A percentile compares a stretch with the other conserved stretches of the same genome.
Evolutionary conservation across 2,888 invertebrate species (phyloP).

Genomic region (Phragmatobia fuliginosa): DNA sequence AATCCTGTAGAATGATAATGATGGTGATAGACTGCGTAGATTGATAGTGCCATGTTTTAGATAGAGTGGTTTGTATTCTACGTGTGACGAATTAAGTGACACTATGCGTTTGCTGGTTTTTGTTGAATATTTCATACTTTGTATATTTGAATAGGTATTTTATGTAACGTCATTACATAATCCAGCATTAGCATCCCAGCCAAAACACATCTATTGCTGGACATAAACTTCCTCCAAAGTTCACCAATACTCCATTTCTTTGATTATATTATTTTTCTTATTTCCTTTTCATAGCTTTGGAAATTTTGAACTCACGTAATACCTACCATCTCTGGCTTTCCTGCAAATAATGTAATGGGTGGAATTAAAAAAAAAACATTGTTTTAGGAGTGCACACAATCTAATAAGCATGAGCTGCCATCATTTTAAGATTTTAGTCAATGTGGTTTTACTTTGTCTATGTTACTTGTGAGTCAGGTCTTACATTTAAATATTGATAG

Average conservation of each 20-base stretch:
- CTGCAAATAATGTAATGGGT: not conserved
- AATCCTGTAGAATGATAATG: slow-evolving; percentile 15
- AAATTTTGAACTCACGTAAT: not conserved
- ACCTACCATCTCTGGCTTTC: not conserved
- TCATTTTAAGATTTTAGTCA: too few species aligned
- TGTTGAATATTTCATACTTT: not conserved
- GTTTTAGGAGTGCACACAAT: too few species aligned
- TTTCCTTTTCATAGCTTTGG: not conserved
- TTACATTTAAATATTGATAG: too few species aligned
- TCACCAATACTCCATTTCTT: too few species aligned
- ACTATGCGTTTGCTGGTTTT: not conserved
- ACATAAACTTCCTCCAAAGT: too few species aligned
- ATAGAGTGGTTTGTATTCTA: not conserved
- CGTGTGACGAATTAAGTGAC: not conserved
- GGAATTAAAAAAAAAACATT: not conserved
- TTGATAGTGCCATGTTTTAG: not conserved
- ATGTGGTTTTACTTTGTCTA: not conserved
- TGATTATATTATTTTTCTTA: too few species aligned
- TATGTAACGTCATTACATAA: too few species aligned
- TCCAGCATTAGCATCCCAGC: too few species aligned
- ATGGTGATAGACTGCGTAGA: not conserved
- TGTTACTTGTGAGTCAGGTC: too few species aligned
- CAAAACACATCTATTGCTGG: too few species aligned
- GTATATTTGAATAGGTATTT: too few species aligned
- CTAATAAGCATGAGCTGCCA: too few species aligned